These are phyloP conservation scores for Sinohyriopsis cumingii DNA, from an alignment of 2,888 invertebrate species.

Conservation along the genomic window DNA sequence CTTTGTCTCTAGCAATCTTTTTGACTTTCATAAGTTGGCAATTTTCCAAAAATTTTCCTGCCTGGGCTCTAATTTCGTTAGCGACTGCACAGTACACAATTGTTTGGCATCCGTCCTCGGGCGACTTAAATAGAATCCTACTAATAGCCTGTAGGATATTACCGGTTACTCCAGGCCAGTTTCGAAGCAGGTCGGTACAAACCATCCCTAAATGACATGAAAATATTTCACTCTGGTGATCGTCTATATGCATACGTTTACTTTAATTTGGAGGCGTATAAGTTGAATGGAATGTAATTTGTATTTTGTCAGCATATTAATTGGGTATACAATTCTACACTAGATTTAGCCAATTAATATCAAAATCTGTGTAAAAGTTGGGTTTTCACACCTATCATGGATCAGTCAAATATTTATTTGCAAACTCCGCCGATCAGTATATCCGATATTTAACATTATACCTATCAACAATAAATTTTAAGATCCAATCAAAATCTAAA, in stretches of 20 bases:
- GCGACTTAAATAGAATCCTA: slow-evolving; percentile 60
- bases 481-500: too few species aligned
- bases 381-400: too few species aligned
- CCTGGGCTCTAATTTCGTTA: slow-evolving; percentile 54
- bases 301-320: too few species aligned
- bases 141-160: slow-evolving; percentile 51
- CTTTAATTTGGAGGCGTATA: neutral
- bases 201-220: slow-evolving; percentile 47
- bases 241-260: neutral
- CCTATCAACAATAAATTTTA: too few species aligned
- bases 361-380: too few species aligned
- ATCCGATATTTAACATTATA: too few species aligned
- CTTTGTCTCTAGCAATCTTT: slow-evolving; percentile 44
- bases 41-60: slow-evolving; percentile 59
- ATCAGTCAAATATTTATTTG: too few species aligned
- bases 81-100: slow-evolving; percentile 62
- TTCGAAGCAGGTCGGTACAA: slow-evolving; percentile 56
- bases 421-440: too few species aligned
- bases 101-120: slow-evolving; percentile 64
- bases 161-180: slow-evolving; percentile 62
- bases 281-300: neutral
- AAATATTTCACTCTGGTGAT: neutral
- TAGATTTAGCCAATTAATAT: too few species aligned
- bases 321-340: too few species aligned
- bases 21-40: slow-evolving; percentile 43